phyloP scores from a whole-genome alignment of 2,113 vertebrate genomes.

The Alces alces region DNA sequence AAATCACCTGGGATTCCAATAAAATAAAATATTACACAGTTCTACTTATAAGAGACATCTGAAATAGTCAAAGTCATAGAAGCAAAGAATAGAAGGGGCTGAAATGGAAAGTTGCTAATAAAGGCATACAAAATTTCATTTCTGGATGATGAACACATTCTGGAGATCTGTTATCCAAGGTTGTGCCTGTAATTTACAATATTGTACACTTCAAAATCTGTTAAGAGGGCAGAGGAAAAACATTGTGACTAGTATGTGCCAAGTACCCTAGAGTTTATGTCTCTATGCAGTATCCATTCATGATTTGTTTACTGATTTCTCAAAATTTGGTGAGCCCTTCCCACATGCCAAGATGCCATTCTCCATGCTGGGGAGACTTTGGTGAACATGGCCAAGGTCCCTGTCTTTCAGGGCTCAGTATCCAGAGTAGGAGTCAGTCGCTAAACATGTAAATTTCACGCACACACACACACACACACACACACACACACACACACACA shows the following conservation, averaged over 20 bases:
- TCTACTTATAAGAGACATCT: neutral
- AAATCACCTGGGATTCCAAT: neutral
- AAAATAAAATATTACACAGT: neutral
- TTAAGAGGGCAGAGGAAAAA: neutral
- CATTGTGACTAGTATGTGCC: neutral
- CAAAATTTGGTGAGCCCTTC: neutral
- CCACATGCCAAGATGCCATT: neutral
- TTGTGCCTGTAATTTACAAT: neutral
- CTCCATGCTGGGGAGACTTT: neutral
- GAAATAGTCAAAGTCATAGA: neutral
- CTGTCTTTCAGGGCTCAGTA: neutral
- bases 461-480: neutral
- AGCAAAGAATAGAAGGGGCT: neutral
- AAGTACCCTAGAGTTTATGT: neutral
- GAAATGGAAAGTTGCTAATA: neutral
- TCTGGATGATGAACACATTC: neutral
- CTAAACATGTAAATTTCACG: neutral
- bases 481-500: accelerated
- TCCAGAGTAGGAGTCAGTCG: neutral
- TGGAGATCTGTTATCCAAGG: neutral
- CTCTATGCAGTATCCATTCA: neutral
- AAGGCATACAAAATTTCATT: neutral
- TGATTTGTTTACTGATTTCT: neutral
- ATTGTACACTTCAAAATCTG: neutral
- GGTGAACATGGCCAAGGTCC: neutral